A percentile compares a stretch with the other conserved stretches of the same genome.
These are phyloP conservation scores for Tragelaphus buxtoni DNA, from an alignment of 2,113 vertebrate species.

Conservation along the genomic window DNA sequence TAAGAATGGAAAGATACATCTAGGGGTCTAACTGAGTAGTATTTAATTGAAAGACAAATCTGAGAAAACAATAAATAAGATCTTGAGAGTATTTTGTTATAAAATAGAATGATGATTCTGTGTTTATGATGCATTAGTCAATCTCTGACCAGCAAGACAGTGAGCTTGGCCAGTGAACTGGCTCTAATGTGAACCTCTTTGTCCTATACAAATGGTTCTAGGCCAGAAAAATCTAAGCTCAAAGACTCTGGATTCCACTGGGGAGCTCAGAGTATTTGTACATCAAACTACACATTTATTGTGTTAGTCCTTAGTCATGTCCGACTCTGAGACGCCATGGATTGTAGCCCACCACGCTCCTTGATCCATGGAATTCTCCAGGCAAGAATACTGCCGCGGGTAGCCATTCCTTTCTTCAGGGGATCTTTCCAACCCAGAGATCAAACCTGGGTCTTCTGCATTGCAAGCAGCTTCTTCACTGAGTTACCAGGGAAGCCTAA, in stretches of 20 bases:
- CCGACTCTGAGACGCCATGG: fast-evolving
- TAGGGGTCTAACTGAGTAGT: not conserved
- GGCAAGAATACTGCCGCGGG: not conserved
- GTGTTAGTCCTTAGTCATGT: not conserved
- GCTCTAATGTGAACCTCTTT: not conserved
- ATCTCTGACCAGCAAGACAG: not conserved
- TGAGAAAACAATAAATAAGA: not conserved
- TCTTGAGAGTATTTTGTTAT: not conserved
- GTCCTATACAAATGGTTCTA: not conserved
- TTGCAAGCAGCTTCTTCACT: not conserved
- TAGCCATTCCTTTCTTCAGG: not conserved
- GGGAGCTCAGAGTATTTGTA: not conserved
- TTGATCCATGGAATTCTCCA: not conserved
- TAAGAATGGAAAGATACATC: not conserved
- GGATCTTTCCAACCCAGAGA: not conserved
- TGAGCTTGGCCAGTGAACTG: not conserved
- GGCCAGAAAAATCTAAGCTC: not conserved
- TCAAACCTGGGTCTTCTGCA: not conserved
- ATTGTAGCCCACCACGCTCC: not conserved
- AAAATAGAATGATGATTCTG: not conserved
- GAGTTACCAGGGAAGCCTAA: not conserved
- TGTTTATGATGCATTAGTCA: not conserved
- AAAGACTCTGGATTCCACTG: too few relatives aligned
- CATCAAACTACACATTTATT: not conserved
- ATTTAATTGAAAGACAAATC: not conserved